These are phyloP conservation scores for Drosophila equinoxialis DNA, from an alignment of 1,140 invertebrate species.

Conservation along the genomic window DNA sequence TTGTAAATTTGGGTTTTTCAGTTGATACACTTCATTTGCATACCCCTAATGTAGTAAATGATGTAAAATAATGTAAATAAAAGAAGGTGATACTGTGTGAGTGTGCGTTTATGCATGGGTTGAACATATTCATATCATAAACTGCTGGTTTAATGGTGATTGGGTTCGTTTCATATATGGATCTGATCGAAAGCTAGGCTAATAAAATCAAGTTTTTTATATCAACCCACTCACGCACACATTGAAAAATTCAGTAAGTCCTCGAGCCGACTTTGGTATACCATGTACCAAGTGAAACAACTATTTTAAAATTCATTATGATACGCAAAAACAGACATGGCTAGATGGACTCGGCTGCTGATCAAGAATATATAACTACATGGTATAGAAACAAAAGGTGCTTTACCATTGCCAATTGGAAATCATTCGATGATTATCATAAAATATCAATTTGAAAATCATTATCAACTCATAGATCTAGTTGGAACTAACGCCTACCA, in stretches of 20 bases:
- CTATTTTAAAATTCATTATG: no score
- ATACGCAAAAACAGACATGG: no score
- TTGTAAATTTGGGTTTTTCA: no score
- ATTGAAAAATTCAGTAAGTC: no score
- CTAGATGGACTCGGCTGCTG: no score
- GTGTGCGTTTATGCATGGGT: neutral
- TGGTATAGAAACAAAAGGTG: neutral
- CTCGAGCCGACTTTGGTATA: no score
- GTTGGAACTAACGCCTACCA: neutral
- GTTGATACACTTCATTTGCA: no score
- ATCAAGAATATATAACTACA: no score
- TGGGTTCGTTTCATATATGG: neutral
- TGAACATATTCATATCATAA: neutral
- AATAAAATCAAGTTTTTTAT: conserved; percentile 1
- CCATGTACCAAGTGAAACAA: no score
- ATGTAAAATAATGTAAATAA: no score
- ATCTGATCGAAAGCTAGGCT: neutral
- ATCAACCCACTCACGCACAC: neutral
- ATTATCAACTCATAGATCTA: neutral
- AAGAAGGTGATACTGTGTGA: neutral
- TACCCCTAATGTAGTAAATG: no score
- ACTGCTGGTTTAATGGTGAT: neutral
- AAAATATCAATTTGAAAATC: neutral
- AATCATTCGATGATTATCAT: conserved; percentile 3
- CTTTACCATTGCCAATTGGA: neutral